phyloP scores from a whole-genome alignment of 2,888 invertebrate species.

The Hermaeophaga mercurialis region DNA sequence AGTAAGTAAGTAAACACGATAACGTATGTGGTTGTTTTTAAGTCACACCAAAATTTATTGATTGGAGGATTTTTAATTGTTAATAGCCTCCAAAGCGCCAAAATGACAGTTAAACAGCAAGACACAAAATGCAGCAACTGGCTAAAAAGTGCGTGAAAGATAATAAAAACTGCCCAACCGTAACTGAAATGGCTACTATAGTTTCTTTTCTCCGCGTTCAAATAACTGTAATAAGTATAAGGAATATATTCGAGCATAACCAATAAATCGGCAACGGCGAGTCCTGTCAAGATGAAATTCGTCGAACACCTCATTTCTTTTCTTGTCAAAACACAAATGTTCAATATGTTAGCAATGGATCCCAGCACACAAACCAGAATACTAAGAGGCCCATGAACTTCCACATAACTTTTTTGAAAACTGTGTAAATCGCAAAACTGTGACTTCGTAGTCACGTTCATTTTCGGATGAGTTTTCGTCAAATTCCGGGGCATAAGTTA shows the following conservation, averaged over 20 bases:
- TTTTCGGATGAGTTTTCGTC: not conserved
- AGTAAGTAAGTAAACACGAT: slow-evolving; percentile 79
- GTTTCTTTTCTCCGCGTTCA: slow-evolving; percentile 64
- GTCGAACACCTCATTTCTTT: slow-evolving; percentile 91
- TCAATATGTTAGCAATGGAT: slow-evolving; percentile 86
- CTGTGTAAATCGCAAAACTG: slow-evolving; percentile 60
- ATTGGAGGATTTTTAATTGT: slow-evolving; percentile 82
- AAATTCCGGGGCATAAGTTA: too few species aligned
- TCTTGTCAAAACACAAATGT: slow-evolving; percentile 86
- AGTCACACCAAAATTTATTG: slow-evolving; percentile 82
- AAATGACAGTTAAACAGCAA: slow-evolving; percentile 88
- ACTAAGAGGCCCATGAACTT: slow-evolving; percentile 84
- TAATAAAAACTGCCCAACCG: slow-evolving; percentile 82
- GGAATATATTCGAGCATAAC: slow-evolving; percentile 95
- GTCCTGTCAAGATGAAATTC: slow-evolving; percentile 87
- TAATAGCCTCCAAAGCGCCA: slow-evolving; percentile 92
- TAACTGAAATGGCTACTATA: slow-evolving; percentile 66
- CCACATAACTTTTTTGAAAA: slow-evolving; percentile 70
- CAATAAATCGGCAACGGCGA: slow-evolving; percentile 92
- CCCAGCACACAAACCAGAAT: slow-evolving; percentile 88
- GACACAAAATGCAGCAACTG: slow-evolving; percentile 90
- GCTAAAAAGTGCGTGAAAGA: slow-evolving; percentile 88
- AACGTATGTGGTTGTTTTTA: slow-evolving; percentile 75
- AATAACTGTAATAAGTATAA: slow-evolving; percentile 80
- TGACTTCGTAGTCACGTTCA: slow-evolving; percentile 12